Percentiles rank a stretch among this genome's conserved stretches.
Evolutionary conservation across 2,797 vertebrate genomes (phyloP).

Genomic region (Bovichtus diacanthus): DNA sequence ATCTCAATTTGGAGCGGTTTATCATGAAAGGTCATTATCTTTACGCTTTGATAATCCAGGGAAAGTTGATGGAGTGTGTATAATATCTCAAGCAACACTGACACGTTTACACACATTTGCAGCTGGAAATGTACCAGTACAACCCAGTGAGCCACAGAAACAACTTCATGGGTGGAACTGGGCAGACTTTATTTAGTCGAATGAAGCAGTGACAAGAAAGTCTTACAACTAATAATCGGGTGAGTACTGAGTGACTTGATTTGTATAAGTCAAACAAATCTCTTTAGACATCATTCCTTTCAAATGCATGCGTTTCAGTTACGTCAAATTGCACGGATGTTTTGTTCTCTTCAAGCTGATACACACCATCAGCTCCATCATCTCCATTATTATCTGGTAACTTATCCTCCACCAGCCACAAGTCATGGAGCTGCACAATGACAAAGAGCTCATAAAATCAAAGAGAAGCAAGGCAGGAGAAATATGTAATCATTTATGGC

Average conservation of each 20-base stretch:
- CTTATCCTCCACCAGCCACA: conserved; percentile 12
- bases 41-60: background rate
- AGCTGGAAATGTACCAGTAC: background rate
- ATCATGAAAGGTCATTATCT: background rate
- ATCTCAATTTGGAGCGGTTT: background rate
- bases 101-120: background rate
- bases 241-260: background rate
- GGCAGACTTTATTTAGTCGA: background rate
- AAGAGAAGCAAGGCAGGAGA: conserved; percentile 20
- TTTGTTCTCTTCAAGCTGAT: conserved; percentile 1
- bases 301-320: background rate
- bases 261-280: background rate
- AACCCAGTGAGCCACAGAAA: background rate
- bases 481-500: conserved; percentile 43
- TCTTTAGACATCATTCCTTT: background rate
- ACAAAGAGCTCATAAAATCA: conserved; percentile 47
- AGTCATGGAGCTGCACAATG: conserved; percentile 19
- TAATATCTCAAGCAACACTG: background rate
- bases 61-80: background rate
- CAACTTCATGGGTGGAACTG: background rate
- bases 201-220: background rate
- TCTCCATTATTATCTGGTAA: background rate
- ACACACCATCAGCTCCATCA: conserved; percentile 1
- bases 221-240: background rate
- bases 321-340: background rate